Base-by-base conservation (phyloP, 2,888 invertebrate genomes). In the Zeuzera pyrina region DNA sequence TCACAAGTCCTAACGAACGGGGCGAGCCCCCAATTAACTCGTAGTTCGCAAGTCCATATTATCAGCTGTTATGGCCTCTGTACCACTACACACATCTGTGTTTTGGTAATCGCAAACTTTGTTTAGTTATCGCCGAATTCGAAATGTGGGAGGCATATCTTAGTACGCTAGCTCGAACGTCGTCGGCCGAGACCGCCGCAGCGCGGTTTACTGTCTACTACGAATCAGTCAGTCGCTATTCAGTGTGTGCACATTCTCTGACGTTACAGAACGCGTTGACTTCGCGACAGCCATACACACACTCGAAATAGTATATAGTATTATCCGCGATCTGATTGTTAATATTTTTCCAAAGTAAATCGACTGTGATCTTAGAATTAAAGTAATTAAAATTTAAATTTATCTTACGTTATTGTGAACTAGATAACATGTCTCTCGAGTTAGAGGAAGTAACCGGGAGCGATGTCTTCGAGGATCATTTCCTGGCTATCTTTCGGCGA, bases 381-480 rank as follows among this genome's bases (percentile, higher is more conserved):
- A 50, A 47, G 47, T 52, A 51, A 45, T 55, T 49, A 42, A 43
- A 52, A 49, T 56, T 57, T 57, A 38, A 16, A 11, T 51, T 42
- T 52, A 42, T 53, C 60, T 63, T 50, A 36, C 47, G 33, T 37
- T 45, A 36, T 43, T 31, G 45, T 58, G 58, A 62, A 59, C 34
- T 52, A 54, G 41, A 64, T 33, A 86, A 76, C 61, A 88, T 91
- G 87, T 86, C 86, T 58, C 68, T 88, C 60, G 90, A 90, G 58
- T 84, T 88, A 61, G 90, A 87, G 64, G 86, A 89, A 47, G 65
- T 87, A 15, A 69, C 84, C 51, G 81, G 85, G 49, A 67, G 91
- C 48, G 90, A 91, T 71, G 87, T 90, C 52, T 85, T 91, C 69
- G 90, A 89, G 63, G 91, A 92, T n/a, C n/a, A n/a, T 70, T 90